phyloP scores from a whole-genome alignment of 1,140 invertebrate species.

The Aphelenchoides besseyi region DNA sequence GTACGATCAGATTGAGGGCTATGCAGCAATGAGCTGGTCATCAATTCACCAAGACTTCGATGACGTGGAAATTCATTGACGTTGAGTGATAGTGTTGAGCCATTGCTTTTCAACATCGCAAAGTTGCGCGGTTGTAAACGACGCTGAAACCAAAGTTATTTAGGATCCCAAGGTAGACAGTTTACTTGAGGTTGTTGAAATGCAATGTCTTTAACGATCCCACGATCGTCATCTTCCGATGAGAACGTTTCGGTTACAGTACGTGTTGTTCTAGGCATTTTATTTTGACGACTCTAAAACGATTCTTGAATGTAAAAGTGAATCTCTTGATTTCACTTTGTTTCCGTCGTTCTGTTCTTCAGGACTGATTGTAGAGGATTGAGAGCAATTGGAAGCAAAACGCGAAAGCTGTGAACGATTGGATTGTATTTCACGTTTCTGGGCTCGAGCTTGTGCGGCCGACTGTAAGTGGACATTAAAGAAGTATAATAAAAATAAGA shows the following conservation, averaged over 20 bases:
- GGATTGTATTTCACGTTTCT: not conserved
- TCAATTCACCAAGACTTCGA: not conserved
- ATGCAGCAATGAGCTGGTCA: not conserved
- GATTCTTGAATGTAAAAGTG: not conserved
- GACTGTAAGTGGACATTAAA: not conserved
- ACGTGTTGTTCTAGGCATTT: not conserved
- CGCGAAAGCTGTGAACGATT: not conserved
- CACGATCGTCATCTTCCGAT: slow-evolving; percentile 4
- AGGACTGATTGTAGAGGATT: not conserved
- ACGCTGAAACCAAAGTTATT: not conserved
- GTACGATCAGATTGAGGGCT: not conserved
- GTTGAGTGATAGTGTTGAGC: not conserved
- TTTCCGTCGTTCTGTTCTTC: not conserved
- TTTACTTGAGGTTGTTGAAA: not conserved
- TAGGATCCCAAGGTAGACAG: not conserved
- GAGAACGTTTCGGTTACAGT: not conserved
- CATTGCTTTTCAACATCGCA: not conserved
- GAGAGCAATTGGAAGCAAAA: not conserved
- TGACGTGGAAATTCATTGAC: not conserved
- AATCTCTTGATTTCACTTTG: slow-evolving; percentile 4
- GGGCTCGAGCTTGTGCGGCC: not conserved
- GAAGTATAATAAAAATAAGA: not conserved
- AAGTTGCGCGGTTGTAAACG: not conserved
- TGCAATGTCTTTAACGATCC: slow-evolving; percentile 11
- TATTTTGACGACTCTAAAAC: not conserved